Evolutionary conservation across 2,888 invertebrate species (phyloP).

Genomic region (Phanerotoma sp.): DNA sequence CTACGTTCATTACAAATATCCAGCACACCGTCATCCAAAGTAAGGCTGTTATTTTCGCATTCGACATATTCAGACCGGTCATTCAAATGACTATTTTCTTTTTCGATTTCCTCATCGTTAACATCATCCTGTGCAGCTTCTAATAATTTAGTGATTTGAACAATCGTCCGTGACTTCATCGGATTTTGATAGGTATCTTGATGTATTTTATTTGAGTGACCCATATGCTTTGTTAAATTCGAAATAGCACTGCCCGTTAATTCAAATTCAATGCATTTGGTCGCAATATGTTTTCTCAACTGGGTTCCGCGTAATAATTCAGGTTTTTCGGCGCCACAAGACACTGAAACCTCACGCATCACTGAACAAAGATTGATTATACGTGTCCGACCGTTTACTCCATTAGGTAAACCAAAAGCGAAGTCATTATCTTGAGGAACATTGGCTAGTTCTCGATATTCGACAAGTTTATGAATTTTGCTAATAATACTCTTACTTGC

Average conservation of each 20-base stretch:
- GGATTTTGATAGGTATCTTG: constrained; percentile 30
- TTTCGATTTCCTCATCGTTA: background rate
- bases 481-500: background rate
- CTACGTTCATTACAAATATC: too few relatives aligned
- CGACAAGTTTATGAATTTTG: background rate
- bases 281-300: constrained; percentile 24
- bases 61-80: background rate
- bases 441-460: constrained; percentile 7
- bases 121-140: constrained; percentile 11
- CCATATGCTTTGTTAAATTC: constrained; percentile 18
- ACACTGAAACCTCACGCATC: constrained; percentile 30
- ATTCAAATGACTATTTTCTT: background rate
- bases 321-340: constrained; percentile 34
- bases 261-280: constrained; percentile 16
- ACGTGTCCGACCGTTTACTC: background rate
- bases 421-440: constrained; percentile 21
- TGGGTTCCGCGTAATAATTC: constrained; percentile 28
- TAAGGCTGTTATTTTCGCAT: too few relatives aligned
- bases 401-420: constrained; percentile 19
- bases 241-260: constrained; percentile 5
- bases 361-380: constrained; percentile 32
- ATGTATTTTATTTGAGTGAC: constrained; percentile 20
- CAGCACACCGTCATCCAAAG: too few relatives aligned
- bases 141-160: constrained; percentile 30
- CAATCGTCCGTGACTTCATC: constrained; percentile 28